Conservation (phyloP, 2,888 invertebrate species). For the Uropetala carovei region DNA sequence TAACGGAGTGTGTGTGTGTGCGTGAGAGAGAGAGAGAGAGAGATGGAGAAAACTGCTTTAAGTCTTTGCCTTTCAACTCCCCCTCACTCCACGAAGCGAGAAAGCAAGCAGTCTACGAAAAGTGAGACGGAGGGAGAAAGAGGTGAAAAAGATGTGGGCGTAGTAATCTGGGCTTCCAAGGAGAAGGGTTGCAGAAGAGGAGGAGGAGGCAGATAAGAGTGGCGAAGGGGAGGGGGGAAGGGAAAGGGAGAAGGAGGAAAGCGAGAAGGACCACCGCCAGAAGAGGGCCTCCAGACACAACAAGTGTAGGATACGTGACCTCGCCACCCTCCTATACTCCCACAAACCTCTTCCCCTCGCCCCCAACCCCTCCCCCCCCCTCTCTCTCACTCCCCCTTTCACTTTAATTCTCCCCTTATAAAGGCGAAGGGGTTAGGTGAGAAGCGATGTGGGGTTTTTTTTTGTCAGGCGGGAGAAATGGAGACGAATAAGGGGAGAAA, state of each 20-base stretch:
- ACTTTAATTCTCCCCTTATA: background rate
- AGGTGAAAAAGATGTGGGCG: too few species aligned
- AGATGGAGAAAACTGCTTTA: background rate
- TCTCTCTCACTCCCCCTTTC: background rate
- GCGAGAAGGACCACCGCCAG: background rate
- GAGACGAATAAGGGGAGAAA: too few species aligned
- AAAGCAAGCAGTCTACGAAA: too few species aligned
- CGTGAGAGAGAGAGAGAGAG: background rate
- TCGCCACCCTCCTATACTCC: background rate
- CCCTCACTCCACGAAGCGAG: too few species aligned
- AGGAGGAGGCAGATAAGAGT: background rate
- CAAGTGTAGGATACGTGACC: slow-evolving; percentile 55
- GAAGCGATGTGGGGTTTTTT: too few species aligned
- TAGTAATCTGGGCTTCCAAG: background rate
- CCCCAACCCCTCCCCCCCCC: too few species aligned
- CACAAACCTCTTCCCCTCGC: too few species aligned
- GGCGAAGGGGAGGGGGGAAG: background rate
- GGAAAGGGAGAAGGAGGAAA: background rate
- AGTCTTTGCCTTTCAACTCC: background rate
- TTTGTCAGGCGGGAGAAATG: too few species aligned
- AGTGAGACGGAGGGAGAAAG: too few species aligned
- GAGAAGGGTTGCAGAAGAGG: background rate
- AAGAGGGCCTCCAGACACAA: slow-evolving; percentile 54
- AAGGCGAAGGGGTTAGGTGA: background rate
- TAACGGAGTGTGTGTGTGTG: background rate